Percentiles rank a stretch among this genome's conserved stretches.
Conservation (phyloP, 2,113 vertebrate genomes). For the Ivindomyrus marchei region DNA sequence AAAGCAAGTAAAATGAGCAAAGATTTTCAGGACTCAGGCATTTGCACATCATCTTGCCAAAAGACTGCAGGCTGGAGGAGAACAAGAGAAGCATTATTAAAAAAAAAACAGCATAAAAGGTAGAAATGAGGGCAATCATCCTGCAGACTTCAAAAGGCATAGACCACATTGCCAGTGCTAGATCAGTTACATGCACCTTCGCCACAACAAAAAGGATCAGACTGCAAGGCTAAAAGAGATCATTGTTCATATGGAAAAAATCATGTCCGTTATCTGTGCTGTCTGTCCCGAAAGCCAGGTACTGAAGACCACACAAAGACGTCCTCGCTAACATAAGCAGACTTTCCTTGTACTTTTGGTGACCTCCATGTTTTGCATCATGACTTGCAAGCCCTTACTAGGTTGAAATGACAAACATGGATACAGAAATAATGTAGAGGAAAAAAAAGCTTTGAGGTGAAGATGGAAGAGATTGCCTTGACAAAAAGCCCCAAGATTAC, state of each 20-base stretch:
- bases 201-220: neutral
- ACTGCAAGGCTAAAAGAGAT: neutral
- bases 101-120: neutral
- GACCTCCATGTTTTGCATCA: neutral
- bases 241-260: neutral
- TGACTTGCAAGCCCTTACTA: neutral
- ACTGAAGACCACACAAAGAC: neutral
- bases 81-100: neutral
- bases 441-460: too few relatives aligned
- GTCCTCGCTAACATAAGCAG: neutral
- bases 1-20: neutral
- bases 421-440: neutral
- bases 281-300: neutral
- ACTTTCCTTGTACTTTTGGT: neutral
- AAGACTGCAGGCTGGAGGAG: neutral
- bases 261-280: neutral
- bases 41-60: neutral
- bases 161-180: neutral
- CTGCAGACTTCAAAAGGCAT: neutral
- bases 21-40: neutral
- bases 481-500: neutral
- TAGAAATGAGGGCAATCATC: neutral
- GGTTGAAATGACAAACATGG: neutral
- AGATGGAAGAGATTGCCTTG: too few relatives aligned
- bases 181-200: conserved; percentile 15